Evolutionary conservation across 2,797 vertebrate species (phyloP), one percentile per base, ranked within the genome.

Genomic region (Hemitrygon akajei): DNA sequence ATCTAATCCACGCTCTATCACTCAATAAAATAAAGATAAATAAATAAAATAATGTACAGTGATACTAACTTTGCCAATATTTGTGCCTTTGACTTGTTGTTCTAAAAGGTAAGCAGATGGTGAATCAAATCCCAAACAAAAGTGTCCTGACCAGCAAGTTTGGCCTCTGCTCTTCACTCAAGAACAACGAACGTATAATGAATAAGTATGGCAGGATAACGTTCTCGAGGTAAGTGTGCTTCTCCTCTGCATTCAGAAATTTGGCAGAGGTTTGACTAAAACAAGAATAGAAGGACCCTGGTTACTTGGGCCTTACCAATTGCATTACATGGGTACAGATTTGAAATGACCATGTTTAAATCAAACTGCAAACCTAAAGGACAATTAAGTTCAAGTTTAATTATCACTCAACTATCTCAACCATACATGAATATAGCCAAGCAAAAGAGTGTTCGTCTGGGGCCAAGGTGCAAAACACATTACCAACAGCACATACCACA

Each of bases 121-220:
- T 98, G 66, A 99, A 97, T 94, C 98, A 99, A 96, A 97, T 99
- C 84, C 98, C 98, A 87, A 98, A 98, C 96, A 98, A 98, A 94
- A 96, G 95, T n/a, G 95, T 98, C 58, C 96, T 99, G 95, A 98
- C 98, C 94, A 98, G 97, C 22, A 98, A 98, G 96, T 98, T 97
- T 0, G 98, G 98, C 87, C 97, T 99, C 76, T 96, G 98, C 91
- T 96, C 95, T 95, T 97, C 97, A 94, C 97, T 98, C 60, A 94
- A 97, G 91, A 97, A 98, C 66, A 97, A 97, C 10, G 96, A 98
- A 0, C 95, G 96, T 66, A 95, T 96, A 94, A 95, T 95, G 95
- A 95, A 93, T 95, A 98, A 96, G 95, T 95, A 96, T 94, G 95
- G 84, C 76, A 96, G 94, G 11, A 94, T 95, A 0, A 93, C 47